Evolutionary conservation across 1,140 invertebrate genomes (phyloP).

Genomic region (Drosophila yakuba): DNA sequence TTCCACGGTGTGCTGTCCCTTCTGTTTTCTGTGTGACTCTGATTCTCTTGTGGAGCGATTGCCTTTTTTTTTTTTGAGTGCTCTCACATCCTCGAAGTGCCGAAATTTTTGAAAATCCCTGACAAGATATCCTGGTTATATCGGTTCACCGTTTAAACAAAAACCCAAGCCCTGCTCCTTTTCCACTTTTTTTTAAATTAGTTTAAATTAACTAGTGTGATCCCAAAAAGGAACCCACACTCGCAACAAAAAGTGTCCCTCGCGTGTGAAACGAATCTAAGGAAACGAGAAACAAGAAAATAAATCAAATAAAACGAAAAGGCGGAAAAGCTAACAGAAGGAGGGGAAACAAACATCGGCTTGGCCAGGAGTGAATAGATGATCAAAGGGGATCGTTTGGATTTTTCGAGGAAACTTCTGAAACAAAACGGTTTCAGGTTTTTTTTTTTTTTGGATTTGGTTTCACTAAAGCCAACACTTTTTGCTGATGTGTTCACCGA

Average conservation of each 20-base stretch:
- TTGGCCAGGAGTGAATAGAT: conserved; percentile 3
- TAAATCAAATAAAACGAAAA: not conserved
- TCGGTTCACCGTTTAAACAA: not conserved
- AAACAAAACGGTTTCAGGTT: conserved; percentile 9
- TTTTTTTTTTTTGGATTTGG: conserved; percentile 31
- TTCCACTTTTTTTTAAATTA: not conserved
- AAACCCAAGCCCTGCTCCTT: not conserved
- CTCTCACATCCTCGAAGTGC: conserved; percentile 21
- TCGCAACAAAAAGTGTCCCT: not conserved
- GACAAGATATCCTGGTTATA: not conserved
- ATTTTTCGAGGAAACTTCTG: conserved; percentile 15
- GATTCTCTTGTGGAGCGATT: conserved; percentile 10
- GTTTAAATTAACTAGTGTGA: not conserved
- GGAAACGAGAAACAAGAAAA: not conserved
- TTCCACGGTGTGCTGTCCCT: conserved; percentile 69
- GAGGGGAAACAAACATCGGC: not conserved
- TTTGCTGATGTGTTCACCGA: conserved; percentile 53
- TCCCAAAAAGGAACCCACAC: conserved; percentile 1
- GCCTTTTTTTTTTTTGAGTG: conserved; percentile 32
- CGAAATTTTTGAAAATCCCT: not conserved
- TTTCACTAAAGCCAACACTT: conserved; percentile 42
- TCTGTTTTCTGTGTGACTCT: conserved; percentile 2
- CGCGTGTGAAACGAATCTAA: conserved; percentile 10
- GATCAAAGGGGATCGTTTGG: conserved; percentile 13
- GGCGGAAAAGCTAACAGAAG: not conserved